Evolutionary conservation across 2,888 invertebrate genomes (phyloP), one percentile per base, ranked within the genome.

Genomic region (Synergus itoensis): DNA sequence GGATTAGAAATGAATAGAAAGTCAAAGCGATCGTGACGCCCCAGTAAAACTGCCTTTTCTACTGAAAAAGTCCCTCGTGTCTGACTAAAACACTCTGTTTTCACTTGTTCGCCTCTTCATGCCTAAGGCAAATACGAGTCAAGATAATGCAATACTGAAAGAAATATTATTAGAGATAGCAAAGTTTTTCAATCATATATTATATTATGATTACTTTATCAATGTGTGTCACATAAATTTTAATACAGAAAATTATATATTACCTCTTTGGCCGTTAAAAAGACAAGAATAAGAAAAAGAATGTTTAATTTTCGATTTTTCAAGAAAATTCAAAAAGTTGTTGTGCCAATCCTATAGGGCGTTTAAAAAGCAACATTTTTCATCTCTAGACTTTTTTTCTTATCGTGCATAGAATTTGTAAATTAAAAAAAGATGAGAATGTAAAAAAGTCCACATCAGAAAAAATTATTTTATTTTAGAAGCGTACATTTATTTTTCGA

Each of bases 61-160:
- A 60, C 60, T 60, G 62, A 62, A 28, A 28, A 62, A 4, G 62
- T 7, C 28, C 28, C 28, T 62, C 62, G 21, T 14, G 62, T 28
- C 62, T 62, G 62, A 62, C 62, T 62, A 62, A 28, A 21, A 62
- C 62, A 62, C 28, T 62, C 14, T 62, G 62, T 14, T 62, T 62
- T 62, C 62, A 62, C 62, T 62, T 62, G 62, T 12, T 1, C 21
- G 28, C 21, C 62, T 62, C 28, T 28, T 4, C 1, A 14, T 62
- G 62, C 62, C 28, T 62, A 21, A 62, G 62, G 28, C 21, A 62
- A 4, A 28, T 11, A 21, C 12, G 28, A 28, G 18, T 18, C 5
- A 28, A 18, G 62, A 62, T 62, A 62, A 62, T 21, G 1, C 62
- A 28, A 62, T 28, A 3, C 28, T 14, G 62, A 62, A 62, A 62